Evolutionary conservation across 2,888 invertebrate species (phyloP).

Genomic region (Cheilosia variabilis): DNA sequence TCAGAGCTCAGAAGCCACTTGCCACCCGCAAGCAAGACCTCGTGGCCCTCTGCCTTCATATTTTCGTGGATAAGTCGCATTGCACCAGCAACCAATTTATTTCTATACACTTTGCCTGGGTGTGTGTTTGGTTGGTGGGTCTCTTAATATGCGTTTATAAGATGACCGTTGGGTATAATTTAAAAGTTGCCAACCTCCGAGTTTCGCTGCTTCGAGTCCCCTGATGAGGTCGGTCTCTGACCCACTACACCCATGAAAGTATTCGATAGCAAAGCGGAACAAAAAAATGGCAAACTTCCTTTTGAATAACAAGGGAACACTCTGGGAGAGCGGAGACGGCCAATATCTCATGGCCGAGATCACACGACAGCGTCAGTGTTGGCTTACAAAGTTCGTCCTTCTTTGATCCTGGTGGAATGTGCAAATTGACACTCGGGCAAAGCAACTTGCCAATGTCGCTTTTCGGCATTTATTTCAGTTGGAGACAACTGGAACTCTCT

Average conservation of each 20-base stretch:
- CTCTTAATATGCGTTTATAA: slow-evolving; percentile 67
- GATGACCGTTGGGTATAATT: slow-evolving; percentile 72
- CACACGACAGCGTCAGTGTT: slow-evolving; percentile 67
- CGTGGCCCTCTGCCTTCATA: neutral
- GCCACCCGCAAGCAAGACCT: slow-evolving; percentile 24
- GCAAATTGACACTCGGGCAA: slow-evolving; percentile 70
- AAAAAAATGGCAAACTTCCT: slow-evolving; percentile 29
- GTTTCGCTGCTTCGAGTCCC: slow-evolving; percentile 29
- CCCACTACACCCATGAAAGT: slow-evolving; percentile 3
- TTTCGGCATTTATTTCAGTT: slow-evolving; percentile 66
- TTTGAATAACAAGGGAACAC: slow-evolving; percentile 64
- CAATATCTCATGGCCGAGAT: slow-evolving; percentile 72
- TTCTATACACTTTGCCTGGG: slow-evolving; percentile 1
- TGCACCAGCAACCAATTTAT: slow-evolving; percentile 53
- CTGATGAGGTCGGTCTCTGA: neutral
- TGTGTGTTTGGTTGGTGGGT: slow-evolving; percentile 19
- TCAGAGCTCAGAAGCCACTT: slow-evolving; percentile 25
- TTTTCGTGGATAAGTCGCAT: slow-evolving; percentile 47
- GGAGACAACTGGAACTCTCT: slow-evolving; percentile 46
- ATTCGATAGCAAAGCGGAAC: neutral
- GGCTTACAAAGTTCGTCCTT: slow-evolving; percentile 71
- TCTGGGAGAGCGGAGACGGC: slow-evolving; percentile 54
- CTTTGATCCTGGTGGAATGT: slow-evolving; percentile 68
- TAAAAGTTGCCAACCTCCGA: slow-evolving; percentile 66
- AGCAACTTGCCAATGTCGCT: slow-evolving; percentile 64